Base-by-base conservation (phyloP, 92 coral and sea anemone genomes). In the Palythoa grandiflora region DNA sequence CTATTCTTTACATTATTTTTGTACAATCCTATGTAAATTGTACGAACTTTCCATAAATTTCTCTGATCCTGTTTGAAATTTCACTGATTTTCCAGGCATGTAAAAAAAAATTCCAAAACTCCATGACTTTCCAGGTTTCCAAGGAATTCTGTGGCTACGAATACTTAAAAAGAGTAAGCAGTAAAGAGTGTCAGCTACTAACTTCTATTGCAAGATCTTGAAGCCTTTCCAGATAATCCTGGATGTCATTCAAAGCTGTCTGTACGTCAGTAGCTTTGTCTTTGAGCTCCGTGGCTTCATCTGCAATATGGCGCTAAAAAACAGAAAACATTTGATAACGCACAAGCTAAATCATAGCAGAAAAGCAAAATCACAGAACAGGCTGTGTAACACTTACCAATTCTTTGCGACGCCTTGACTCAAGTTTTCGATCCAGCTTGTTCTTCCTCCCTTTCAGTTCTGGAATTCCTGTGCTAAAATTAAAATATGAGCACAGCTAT, bases 191-290 rank as follows among this genome's bases (percentile, higher is more conserved):
- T 13, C 12, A 53, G 14, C 9, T 38, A 16, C 87, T 47, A 36
- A 95, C 98, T 96, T 95, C 98, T 17, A 80, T 87, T 11, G 94
- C 94, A 51, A 95, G 89, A 44, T 95, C 95, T 78, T 89, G 90
- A 12, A 95, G 87, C n/a, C 93, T 84, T 3, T 80, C 87, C 59
- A 95, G 81, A 79, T 75, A 92, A 51, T 88, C 98, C 63, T 93
- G 84, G 17, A 93, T 89, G 14, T 94, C 90, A 21, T 53, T 71
- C 48, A 96, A 81, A 52, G 99, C 95, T 66, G 81, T 89, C 59
- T 91, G 90, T 15, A 96, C 94, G 73, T 92, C 96, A 54, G 98
- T 96, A 19, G 98, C 98, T 53, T 93, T 88, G 75, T 95, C 96
- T 73, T 91, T 93, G 48, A 95, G 81, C 38, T 87, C 89, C 1